Percentiles rank a stretch among this genome's conserved stretches.
Evolutionary conservation across 1,140 invertebrate genomes (phyloP).

Genomic region (Camponotus pennsylvanicus): DNA sequence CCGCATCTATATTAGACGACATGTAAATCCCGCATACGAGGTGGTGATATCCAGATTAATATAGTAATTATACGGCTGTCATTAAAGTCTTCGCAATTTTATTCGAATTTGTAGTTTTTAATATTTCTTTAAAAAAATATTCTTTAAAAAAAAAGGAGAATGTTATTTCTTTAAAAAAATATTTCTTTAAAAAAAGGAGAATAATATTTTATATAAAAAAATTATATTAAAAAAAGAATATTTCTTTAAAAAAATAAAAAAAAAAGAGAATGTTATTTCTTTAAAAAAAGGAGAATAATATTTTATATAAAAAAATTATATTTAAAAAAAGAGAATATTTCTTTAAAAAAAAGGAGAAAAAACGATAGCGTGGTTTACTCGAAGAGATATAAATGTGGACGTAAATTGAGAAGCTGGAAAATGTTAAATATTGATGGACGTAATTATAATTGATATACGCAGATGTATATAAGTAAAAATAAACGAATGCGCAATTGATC

Average conservation of each 20-base stretch:
- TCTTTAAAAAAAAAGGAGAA: not conserved
- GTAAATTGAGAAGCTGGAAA: conserved; percentile 14
- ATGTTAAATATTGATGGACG: conserved; percentile 13
- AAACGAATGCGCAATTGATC: conserved; percentile 7
- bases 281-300: too few species aligned
- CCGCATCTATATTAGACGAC: conserved; percentile 3
- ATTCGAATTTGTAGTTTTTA: conserved; percentile 1
- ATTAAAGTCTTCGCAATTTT: conserved; percentile 16
- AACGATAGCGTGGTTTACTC: not conserved
- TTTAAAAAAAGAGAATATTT: too few species aligned
- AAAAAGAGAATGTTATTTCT: too few species aligned
- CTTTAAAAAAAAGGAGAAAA: not conserved
- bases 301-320: too few species aligned
- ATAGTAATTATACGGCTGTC: not conserved
- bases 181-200: not conserved
- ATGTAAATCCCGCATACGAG: not conserved
- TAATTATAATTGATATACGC: conserved; percentile 23
- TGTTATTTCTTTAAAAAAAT: not conserved
- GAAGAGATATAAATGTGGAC: not conserved
- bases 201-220: too few species aligned
- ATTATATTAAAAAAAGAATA: too few species aligned
- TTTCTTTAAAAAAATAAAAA: too few species aligned
- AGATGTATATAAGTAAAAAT: not conserved
- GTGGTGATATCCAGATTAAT: not conserved
- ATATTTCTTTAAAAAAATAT: not conserved